Evolutionary conservation across 92 coral and sea anemone species (phyloP), one percentile per base, ranked within the genome.

Genomic region (Pocillopora meandrina): DNA sequence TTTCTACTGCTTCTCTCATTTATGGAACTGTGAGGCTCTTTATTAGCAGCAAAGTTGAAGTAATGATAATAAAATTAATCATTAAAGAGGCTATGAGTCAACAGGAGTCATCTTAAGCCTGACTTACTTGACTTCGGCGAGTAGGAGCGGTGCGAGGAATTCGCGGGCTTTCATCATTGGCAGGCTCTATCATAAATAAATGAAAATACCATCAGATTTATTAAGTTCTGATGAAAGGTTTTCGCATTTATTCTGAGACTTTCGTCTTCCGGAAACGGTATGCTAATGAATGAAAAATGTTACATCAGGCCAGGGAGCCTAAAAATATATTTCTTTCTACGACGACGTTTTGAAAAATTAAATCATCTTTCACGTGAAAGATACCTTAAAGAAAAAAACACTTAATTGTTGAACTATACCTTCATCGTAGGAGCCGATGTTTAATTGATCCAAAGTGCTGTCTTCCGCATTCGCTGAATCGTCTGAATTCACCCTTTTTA

Each of bases 121-220:
- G 62, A 12, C 83, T 66, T 68, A 84, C 88, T 82, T n/a, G 56
- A 76, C 83, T 84, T 33, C 88, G 88, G 18, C 88, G 49, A 21
- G 88, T 77, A 67, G 88, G 88, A 67, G 88, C 83, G 15, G 75
- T 65, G 23, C 88, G 71, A 0, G 58, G n/a, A 61, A 66, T 16
- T 56, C 23, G 57, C 18, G n/a, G 15, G 15, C 36, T 8, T 9
- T 76, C 77, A 6, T 17, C 77, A 16, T 15, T 42, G 67, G 76
- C 70, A 71, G 85, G 58, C 71, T 71, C 85, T 81, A 60, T 23
- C 2, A 59, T 23, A 7, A 63, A 62, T 56, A 78, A 12, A 64
- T 11, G 17, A 70, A 34, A 10, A 70, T 70, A 5, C 17, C 20
- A 16, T 23, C 18, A 34, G 10, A 6, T 16, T 13, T 36, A 16